Percentiles rank a stretch among this genome's conserved stretches.
Conservation (phyloP, 2,797 vertebrate species). For the Atherinosoma microstoma region DNA sequence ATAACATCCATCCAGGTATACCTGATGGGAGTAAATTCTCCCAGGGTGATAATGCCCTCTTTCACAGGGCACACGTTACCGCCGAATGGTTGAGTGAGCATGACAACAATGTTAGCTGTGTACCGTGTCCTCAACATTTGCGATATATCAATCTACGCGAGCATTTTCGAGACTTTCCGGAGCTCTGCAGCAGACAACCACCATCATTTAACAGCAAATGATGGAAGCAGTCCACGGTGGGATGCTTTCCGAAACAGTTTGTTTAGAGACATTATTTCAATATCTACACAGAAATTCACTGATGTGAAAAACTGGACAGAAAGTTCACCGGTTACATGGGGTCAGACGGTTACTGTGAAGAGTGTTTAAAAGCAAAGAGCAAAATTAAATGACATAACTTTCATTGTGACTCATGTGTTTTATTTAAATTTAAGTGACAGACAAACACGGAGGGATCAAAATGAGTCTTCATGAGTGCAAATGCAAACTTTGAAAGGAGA, state of each 20-base stretch:
- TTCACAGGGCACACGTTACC: conserved; percentile 24
- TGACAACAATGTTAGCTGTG: conserved; percentile 19
- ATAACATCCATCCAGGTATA: conserved; percentile 59
- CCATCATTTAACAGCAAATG: background rate
- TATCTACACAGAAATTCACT: no score
- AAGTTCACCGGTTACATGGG: conserved; percentile 16
- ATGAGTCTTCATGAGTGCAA: background rate
- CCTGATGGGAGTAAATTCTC: conserved; percentile 38
- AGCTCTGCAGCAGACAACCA: background rate
- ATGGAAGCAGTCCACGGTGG: background rate
- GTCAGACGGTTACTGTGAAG: conserved; percentile 7
- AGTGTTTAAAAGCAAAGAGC: background rate
- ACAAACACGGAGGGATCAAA: background rate
- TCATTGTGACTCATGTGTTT: background rate
- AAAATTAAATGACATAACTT: background rate
- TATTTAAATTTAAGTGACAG: background rate
- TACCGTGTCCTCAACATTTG: background rate
- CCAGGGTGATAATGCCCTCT: conserved; percentile 28
- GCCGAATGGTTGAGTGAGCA: conserved; percentile 40
- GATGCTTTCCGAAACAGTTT: background rate
- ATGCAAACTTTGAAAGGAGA: background rate
- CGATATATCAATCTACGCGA: conserved; percentile 1
- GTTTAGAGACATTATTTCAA: background rate
- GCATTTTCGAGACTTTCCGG: conserved; percentile 15
- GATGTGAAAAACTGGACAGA: background rate